Evolutionary conservation across 1,140 invertebrate species (phyloP), one percentile per base, ranked within the genome.

Genomic region (Drosophila bifasciata): DNA sequence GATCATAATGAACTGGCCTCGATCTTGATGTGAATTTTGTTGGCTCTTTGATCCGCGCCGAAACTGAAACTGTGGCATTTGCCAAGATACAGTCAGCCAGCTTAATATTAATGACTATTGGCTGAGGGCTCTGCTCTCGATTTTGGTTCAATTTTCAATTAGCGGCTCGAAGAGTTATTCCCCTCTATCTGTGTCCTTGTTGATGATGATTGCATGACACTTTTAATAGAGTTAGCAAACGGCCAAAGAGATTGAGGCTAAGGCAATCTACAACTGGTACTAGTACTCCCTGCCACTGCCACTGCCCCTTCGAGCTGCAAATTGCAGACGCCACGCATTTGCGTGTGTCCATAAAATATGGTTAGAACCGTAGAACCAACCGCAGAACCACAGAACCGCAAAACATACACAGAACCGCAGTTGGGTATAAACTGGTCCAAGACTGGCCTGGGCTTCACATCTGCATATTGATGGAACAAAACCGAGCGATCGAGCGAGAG

Each of bases 401-500:
- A n/a, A 52, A 56, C 32, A 13, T 60, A 76, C 43, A 50, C 50
- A 56, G 21, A 52, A n/a, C n/a, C n/a, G n/a, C n/a, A n/a, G 36
- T 46, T 40, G 43, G 44, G 46, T 69, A 28, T 50, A 25, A 53
- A 53, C 50, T 49, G 49, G 44, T 51, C 46, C 50, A 46, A 62
- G n/a, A 52, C 28, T 56, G 39, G 36, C 39, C 55, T 17, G 5
- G 32, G 32, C 19, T 23, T 5, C 53, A 19, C 49, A 61, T 85
- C 79, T 80, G 81, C 76, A 85, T 86, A 86, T 81, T 80, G 80
- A 86, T 86, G 78, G 69, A 61, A 77, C 55, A 41, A 7, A 2
- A 11, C 11, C 2, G 52, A 25, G n/a, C 21, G 13, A 8, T n/a
- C n/a, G n/a, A 59, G 21, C 21, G 1, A n/a, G 15, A 19, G 7